These are phyloP conservation scores for Thaumatotibia leucotreta DNA, from an alignment of 1,140 invertebrate species.

Conservation along the genomic window DNA sequence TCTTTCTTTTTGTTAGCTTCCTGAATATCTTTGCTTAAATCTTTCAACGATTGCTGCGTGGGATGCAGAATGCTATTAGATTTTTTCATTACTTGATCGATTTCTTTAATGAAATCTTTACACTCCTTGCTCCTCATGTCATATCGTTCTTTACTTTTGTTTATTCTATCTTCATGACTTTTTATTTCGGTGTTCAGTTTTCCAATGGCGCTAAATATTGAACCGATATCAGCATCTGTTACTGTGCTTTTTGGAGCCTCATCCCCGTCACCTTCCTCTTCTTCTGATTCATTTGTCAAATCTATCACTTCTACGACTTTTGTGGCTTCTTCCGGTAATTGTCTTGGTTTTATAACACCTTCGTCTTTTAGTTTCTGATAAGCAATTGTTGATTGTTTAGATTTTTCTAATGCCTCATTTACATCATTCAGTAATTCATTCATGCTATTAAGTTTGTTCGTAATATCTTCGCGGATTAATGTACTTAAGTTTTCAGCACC, in stretches of 20 bases:
- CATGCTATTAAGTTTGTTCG: constrained; percentile 70
- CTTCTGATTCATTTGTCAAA: constrained; percentile 20
- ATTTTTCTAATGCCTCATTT: constrained; percentile 66
- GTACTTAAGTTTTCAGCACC: constrained; percentile 64
- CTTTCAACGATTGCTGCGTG: constrained; percentile 1
- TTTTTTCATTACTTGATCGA: constrained; percentile 58
- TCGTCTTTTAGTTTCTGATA: constrained; percentile 60
- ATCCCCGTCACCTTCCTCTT: constrained; percentile 15
- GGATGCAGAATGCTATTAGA: constrained; percentile 62
- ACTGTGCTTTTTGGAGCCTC: constrained; percentile 18
- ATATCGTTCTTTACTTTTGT: constrained; percentile 50
- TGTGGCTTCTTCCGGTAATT: background rate
- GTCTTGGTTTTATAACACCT: constrained; percentile 25
- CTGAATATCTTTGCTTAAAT: background rate
- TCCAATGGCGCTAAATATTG: constrained; percentile 51
- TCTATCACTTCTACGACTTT: constrained; percentile 18
- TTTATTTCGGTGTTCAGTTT: constrained; percentile 55
- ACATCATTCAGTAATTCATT: constrained; percentile 70
- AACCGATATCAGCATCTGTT: constrained; percentile 47
- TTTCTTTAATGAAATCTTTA: constrained; percentile 59
- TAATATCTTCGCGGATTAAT: constrained; percentile 66
- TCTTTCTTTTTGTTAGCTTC: constrained; percentile 15
- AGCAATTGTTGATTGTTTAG: constrained; percentile 59
- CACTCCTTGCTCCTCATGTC: constrained; percentile 58
- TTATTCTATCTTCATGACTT: constrained; percentile 57